Evolutionary conservation across 2,888 invertebrate genomes (phyloP), one percentile per base, ranked within the genome.

Genomic region (Drosophila monieri): DNA sequence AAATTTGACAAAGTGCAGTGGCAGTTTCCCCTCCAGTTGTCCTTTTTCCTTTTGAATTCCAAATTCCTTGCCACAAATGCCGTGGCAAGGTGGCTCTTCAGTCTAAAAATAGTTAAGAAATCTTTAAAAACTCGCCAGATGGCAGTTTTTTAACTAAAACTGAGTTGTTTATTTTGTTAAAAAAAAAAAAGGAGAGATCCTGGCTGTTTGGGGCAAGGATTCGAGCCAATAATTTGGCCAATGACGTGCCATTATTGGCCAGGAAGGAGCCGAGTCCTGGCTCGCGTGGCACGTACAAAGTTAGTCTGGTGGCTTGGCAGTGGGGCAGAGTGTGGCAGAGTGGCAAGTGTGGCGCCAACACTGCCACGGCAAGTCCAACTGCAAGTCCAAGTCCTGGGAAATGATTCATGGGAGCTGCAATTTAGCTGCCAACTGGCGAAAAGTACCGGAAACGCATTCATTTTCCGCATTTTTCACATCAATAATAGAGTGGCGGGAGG

Each of bases 381-480:
- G 27, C 43, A 27, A 27, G 8, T 27, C 27, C 27, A 9, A 27
- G 27, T 27, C 62, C 18, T 18, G 18, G 60, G 71, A 78, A 81
- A 85, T 81, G 86, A 81, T 81, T 81, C 81, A 84, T 81, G 66
- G 75, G 69, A 73, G 66, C 49, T 83, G 80, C 81, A 85, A 81
- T 81, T 81, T 85, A 80, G 86, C 81, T 85, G 78, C 80, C 84
- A 81, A 84, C 80, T 81, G 78, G 81, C 84, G 71, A 81, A 85
- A 81, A 81, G 84, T 84, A 84, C 81, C 81, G 81, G 81, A 81
- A 85, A 81, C 84, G 80, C 81, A 81, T 81, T 81, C 78, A 81
- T 81, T 81, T 81, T 81, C 80, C 80, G 80, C 80, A 85, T 85
- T 81, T 80, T 81, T 81, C 80, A 81, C 80, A 81, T 81, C 80